Conservation (phyloP, 2,113 vertebrate species). For the Naja naja region DNA sequence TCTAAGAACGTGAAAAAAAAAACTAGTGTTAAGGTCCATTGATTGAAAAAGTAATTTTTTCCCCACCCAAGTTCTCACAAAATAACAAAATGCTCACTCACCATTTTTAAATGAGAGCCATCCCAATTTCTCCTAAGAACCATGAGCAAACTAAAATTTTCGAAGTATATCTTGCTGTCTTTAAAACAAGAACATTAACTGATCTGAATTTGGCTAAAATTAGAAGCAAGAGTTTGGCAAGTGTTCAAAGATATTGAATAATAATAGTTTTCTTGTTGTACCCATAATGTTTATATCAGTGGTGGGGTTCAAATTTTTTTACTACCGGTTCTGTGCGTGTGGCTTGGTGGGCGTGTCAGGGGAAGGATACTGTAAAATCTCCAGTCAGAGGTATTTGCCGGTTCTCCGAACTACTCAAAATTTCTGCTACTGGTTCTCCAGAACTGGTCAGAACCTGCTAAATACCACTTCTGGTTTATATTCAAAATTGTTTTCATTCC, state of each 20-base stretch:
- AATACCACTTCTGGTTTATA: background rate
- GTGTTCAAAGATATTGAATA: background rate
- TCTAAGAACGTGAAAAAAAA: background rate
- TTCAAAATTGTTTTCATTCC: background rate
- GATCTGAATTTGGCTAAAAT: background rate
- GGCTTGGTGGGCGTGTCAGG: too few relatives aligned
- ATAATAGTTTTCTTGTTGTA: background rate
- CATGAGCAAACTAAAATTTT: background rate
- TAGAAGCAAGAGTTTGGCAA: background rate
- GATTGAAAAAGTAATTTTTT: background rate
- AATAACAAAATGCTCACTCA: background rate
- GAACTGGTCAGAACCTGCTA: too few relatives aligned
- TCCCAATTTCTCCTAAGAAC: background rate
- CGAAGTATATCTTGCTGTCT: background rate
- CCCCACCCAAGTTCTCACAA: background rate
- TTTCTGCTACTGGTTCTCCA: too few relatives aligned
- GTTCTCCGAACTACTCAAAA: too few relatives aligned
- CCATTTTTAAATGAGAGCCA: background rate
- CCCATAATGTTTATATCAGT: background rate
- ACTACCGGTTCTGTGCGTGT: too few relatives aligned
- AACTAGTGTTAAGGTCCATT: background rate
- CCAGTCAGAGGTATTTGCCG: too few relatives aligned
- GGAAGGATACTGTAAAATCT: too few relatives aligned
- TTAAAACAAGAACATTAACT: background rate
- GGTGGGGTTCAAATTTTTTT: too few relatives aligned